phyloP scores from a whole-genome alignment of 1,140 invertebrate genomes.

The Anadara kagoshimensis region DNA sequence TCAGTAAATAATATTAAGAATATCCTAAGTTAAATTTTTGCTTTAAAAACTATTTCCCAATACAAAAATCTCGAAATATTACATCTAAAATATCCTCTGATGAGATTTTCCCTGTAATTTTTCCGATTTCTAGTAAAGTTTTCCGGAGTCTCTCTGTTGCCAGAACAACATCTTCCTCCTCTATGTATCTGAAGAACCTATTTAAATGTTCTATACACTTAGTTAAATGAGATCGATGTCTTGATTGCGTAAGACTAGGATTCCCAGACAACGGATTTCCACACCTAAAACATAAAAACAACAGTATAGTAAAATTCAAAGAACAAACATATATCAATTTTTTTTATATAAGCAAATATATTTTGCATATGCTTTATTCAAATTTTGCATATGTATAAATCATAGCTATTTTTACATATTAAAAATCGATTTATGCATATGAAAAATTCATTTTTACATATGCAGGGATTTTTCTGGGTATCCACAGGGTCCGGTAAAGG shows the following conservation, averaged over 20 bases:
- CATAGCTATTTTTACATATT: no score
- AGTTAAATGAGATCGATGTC: conserved; percentile 67
- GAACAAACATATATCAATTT: no score
- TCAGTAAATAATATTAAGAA: no score
- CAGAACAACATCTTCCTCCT: conserved; percentile 72
- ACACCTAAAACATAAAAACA: conserved; percentile 58
- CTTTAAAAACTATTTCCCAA: conserved; percentile 82
- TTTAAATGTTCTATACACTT: conserved; percentile 63
- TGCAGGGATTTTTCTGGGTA: no score
- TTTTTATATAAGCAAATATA: no score
- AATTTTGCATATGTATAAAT: no score
- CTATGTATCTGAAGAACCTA: conserved; percentile 36
- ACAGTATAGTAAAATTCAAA: no score
- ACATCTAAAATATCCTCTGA: conserved; percentile 88
- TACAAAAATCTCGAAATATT: conserved; percentile 91
- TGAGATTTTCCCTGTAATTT: conserved; percentile 85
- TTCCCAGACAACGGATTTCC: conserved; percentile 61
- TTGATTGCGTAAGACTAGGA: conserved; percentile 68
- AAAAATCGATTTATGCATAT: no score
- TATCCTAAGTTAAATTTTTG: no score
- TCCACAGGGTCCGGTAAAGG: no score
- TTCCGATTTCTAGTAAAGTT: conserved; percentile 81
- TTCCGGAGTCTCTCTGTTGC: conserved; percentile 81
- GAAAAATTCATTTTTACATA: no score
- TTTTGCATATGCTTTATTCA: no score